A percentile compares a stretch with the other conserved stretches of the same genome.
Evolutionary conservation across 2,888 invertebrate species (phyloP).

Genomic region (Drosophila mercatorum): DNA sequence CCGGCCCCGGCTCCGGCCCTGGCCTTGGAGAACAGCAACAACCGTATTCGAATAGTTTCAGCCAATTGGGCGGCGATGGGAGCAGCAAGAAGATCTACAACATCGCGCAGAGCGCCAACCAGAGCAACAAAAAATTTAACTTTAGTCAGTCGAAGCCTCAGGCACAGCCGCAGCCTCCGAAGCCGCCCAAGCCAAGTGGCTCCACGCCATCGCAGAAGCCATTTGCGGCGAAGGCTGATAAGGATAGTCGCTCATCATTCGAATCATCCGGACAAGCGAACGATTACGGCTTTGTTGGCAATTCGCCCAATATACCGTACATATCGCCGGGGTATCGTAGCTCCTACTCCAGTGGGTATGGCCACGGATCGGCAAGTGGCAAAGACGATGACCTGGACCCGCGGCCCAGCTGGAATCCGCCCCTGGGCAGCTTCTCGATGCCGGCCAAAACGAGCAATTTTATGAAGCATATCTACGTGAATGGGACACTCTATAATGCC

Average conservation of each 20-base stretch:
- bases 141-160: background rate
- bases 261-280: background rate
- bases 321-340: background rate
- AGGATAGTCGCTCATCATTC: too few species aligned
- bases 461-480: constrained; percentile 17
- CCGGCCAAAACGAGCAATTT: too few species aligned
- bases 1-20: too few species aligned
- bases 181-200: background rate
- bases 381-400: too few species aligned
- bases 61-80: background rate
- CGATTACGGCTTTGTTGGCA: background rate
- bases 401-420: background rate
- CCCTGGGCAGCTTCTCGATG: too few species aligned
- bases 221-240: too few species aligned
- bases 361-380: too few species aligned
- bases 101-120: constrained; percentile 5
- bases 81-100: background rate
- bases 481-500: constrained; percentile 26
- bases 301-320: background rate
- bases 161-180: background rate
- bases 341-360: too few species aligned
- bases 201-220: too few species aligned
- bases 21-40: background rate
- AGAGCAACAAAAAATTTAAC: background rate
- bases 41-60: background rate